Conservation (phyloP, 2,797 vertebrate genomes). For the Okamejei kenojei region DNA sequence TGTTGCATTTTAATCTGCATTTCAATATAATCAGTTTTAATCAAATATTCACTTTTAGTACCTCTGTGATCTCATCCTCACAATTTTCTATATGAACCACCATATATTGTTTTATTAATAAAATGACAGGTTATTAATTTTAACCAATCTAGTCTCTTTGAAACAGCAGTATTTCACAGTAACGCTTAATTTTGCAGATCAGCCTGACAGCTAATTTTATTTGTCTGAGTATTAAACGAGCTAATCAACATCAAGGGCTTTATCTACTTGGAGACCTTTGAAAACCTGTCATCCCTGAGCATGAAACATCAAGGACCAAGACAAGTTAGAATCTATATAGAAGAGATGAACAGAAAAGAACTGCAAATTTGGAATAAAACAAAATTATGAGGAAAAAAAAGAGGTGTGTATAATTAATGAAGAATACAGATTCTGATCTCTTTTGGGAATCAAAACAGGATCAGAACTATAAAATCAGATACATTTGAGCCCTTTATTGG, state of each 20-base stretch:
- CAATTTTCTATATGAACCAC: not conserved
- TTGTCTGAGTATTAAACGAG: not conserved
- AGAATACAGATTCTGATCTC: not conserved
- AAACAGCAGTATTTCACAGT: not conserved
- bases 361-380: not conserved
- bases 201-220: not conserved
- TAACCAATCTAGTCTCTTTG: not conserved
- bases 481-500: not conserved
- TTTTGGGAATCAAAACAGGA: not conserved
- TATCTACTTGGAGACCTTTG: not conserved
- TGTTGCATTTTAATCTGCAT: not conserved
- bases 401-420: not conserved
- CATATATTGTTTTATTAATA: not conserved
- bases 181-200: not conserved
- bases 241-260: not conserved
- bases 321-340: not conserved
- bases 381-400: not conserved
- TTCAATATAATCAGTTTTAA: not conserved
- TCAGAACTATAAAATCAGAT: not conserved
- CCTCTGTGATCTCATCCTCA: not conserved
- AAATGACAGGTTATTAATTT: constrained; percentile 11
- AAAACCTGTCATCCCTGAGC: not conserved
- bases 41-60: not conserved
- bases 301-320: not conserved
- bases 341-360: not conserved